Evolutionary conservation across 2,797 vertebrate species (phyloP).

Genomic region (Hybognathus amarus): DNA sequence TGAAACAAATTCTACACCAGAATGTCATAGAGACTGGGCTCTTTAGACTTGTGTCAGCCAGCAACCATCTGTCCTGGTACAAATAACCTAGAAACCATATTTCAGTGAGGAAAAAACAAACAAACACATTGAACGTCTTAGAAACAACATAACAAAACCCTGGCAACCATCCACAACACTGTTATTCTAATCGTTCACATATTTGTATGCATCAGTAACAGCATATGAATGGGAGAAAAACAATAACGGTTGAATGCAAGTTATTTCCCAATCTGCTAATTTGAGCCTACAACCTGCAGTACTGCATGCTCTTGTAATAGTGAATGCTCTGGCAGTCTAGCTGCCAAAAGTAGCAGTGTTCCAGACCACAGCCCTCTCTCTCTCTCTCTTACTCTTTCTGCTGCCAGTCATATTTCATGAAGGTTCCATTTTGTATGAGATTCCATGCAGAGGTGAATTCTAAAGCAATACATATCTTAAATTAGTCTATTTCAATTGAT

Average conservation of each 20-base stretch:
- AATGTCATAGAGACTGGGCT: neutral
- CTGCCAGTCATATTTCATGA: conserved; percentile 30
- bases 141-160: neutral
- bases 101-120: neutral
- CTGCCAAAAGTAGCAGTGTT: conserved; percentile 18
- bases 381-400: neutral
- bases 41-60: neutral
- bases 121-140: neutral
- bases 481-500: conserved; percentile 16
- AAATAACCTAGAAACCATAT: neutral
- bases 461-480: conserved; percentile 11
- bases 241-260: neutral
- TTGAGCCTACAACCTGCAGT: neutral
- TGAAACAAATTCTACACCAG: neutral
- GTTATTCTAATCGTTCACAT: neutral
- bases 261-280: neutral
- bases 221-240: neutral
- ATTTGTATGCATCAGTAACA: neutral
- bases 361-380: conserved; percentile 25
- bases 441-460: conserved; percentile 11
- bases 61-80: neutral
- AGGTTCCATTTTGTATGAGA: neutral
- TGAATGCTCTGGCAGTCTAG: conserved; percentile 5
- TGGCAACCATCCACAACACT: neutral
- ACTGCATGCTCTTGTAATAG: neutral